These are phyloP conservation scores for Plebejus melissa DNA, from an alignment of 2,888 invertebrate species.

Conservation along the genomic window DNA sequence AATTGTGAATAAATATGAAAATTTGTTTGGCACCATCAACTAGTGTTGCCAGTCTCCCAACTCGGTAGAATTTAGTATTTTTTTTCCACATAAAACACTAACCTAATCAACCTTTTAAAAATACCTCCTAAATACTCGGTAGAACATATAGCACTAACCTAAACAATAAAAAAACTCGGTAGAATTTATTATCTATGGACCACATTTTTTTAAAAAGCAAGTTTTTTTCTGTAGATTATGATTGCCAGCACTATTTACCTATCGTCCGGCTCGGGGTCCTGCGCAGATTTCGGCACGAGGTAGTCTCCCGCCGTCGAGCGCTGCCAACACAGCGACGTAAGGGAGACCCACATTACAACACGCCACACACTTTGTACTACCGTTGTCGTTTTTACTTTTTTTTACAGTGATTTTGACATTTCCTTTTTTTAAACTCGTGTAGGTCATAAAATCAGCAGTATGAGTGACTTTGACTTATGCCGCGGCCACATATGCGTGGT, in stretches of 20 bases:
- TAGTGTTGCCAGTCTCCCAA: not conserved
- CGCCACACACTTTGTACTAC: constrained; percentile 31
- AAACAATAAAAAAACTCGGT: too few relatives aligned
- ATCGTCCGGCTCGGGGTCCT: constrained; percentile 57
- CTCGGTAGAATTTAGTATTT: not conserved
- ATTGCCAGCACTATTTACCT: constrained; percentile 62
- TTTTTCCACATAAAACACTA: not conserved
- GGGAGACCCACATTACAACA: constrained; percentile 45
- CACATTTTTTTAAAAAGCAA: not conserved
- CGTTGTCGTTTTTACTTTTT: constrained; percentile 34
- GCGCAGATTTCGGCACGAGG: constrained; percentile 73
- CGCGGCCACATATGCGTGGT: too few relatives aligned
- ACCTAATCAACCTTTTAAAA: too few relatives aligned
- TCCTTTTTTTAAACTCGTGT: not conserved
- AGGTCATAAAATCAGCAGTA: not conserved
- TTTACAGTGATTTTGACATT: too few relatives aligned
- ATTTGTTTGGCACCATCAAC: not conserved
- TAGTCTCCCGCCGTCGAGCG: constrained; percentile 70
- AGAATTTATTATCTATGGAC: not conserved
- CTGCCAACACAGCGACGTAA: constrained; percentile 70
- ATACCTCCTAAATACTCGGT: not conserved
- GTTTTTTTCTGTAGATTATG: constrained; percentile 20
- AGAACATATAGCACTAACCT: not conserved
- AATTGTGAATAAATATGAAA: too few relatives aligned
- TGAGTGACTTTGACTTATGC: not conserved